phyloP scores from a whole-genome alignment of 2,888 invertebrate genomes.

The Micoletzkya japonica region DNA sequence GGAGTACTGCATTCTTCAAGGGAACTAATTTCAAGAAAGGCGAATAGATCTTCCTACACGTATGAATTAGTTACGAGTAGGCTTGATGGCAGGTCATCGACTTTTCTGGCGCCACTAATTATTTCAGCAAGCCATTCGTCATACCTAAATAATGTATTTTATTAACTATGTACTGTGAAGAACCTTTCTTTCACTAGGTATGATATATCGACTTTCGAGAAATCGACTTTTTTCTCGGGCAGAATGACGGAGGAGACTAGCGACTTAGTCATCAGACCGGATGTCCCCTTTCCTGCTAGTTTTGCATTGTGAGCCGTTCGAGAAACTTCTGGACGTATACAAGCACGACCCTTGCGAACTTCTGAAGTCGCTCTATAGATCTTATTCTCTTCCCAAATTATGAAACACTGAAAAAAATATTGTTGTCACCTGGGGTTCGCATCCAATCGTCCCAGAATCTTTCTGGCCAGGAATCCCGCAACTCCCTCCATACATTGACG shows the following conservation, averaged over 20 bases:
- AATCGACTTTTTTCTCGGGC: constrained; percentile 75
- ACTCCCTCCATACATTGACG: constrained; percentile 79
- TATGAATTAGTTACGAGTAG: neutral
- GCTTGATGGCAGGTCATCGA: neutral
- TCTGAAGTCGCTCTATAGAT: too few relatives aligned
- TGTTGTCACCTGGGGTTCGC: constrained; percentile 76
- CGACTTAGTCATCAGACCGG: constrained; percentile 68
- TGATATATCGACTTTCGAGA: constrained; percentile 83
- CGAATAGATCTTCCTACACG: neutral
- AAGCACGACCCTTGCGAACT: constrained; percentile 73
- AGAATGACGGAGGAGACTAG: constrained; percentile 51
- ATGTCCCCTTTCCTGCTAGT: constrained; percentile 83
- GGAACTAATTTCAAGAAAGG: neutral
- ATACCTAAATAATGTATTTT: neutral
- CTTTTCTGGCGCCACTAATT: constrained; percentile 6
- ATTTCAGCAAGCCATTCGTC: too few relatives aligned
- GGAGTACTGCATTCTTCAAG: constrained; percentile 37
- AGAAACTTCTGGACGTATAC: constrained; percentile 94
- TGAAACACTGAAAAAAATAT: too few relatives aligned
- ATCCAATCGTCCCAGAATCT: constrained; percentile 97
- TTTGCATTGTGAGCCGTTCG: constrained; percentile 76
- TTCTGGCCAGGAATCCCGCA: constrained; percentile 86
- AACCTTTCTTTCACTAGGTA: constrained; percentile 76
- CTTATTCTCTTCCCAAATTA: neutral
- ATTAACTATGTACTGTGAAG: neutral